phyloP scores from a whole-genome alignment of 2,113 vertebrate species.

The Micromys minutus region DNA sequence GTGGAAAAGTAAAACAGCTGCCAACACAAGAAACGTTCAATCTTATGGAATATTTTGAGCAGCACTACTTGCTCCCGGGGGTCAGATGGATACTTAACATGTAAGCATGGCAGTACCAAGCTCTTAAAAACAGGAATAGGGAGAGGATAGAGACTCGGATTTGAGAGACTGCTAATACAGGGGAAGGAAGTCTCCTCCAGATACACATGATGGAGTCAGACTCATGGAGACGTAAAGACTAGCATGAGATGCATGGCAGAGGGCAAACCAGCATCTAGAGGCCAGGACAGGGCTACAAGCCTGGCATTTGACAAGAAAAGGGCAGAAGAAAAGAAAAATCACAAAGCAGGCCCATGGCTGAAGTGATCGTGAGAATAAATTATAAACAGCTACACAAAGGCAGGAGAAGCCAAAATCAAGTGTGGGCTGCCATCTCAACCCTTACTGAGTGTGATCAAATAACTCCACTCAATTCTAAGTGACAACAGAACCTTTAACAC shows the following conservation, averaged over 20 bases:
- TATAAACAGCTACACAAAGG: not conserved
- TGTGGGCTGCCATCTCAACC: not conserved
- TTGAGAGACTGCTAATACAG: not conserved
- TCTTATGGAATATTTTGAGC: slow-evolving; percentile 41
- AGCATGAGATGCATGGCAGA: not conserved
- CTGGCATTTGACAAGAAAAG: not conserved
- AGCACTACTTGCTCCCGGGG: not conserved
- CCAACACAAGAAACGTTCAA: not conserved
- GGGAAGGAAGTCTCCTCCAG: not conserved
- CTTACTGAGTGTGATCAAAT: slow-evolving; percentile 40
- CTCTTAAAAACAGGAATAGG: not conserved
- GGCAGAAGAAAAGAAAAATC: not conserved
- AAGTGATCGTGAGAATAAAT: slow-evolving; percentile 27
- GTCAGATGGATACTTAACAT: not conserved
- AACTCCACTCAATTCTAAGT: slow-evolving; percentile 6
- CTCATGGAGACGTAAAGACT: not conserved
- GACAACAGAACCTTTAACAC: not conserved
- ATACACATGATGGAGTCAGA: not conserved
- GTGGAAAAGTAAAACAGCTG: slow-evolving; percentile 18
- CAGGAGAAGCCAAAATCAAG: not conserved
- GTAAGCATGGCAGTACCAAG: not conserved
- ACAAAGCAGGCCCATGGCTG: not conserved
- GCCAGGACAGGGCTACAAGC: not conserved
- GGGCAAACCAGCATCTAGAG: not conserved
- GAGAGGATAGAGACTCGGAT: not conserved